Base-by-base conservation (phyloP, 2,113 vertebrate species). In the Patagioenas fasciata region DNA sequence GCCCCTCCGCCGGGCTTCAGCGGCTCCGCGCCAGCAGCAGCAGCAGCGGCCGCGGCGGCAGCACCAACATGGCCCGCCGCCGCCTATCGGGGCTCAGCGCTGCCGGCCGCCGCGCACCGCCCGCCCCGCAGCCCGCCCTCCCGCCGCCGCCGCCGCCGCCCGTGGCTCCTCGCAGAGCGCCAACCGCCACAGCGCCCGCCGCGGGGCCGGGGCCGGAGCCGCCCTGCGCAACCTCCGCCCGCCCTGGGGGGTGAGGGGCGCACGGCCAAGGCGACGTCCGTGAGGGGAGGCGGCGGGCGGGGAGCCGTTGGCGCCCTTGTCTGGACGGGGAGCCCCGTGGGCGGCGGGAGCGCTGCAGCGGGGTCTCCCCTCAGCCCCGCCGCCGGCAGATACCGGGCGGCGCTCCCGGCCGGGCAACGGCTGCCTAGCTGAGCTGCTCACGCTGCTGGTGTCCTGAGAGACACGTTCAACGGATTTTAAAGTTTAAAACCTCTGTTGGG, bases 1-100 rank as follows among this genome's bases (percentile, higher is more conserved):
- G 84, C 80, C 94, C 93, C 88, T 96, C 92, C 95, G 89, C 94
- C 82, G 96, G 88, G 84, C 94, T 94, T 97, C 94, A 95, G 81
- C 70, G 87, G 96, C 95, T 95, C 97, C 86, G 85, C 95, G 78
- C 91, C 91, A 80, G 93, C 94, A 87, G 93, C 92, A 61, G 91
- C 91, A 56, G 91, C 67, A 7, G 82, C 47, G 12, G 83, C 42
- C 2, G 60, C 85, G 42, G 90, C 95, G 91, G 95, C 95, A 60
- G 85, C 80, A 50, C 47, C 73, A 42, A 25, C 91, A 34, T 15
- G 66, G 85, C 85, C 85, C 70, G 64, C 83, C 79, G 88, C 88
- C 64, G 65, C 82, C 83, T 88, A 81, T 67, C 87, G 89, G 95
- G 77, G 64, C 71, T 89, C 51, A 34, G 80, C 48, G 62, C 78